Evolutionary conservation across 2,888 invertebrate genomes (phyloP).

Genomic region (Listrodromus nycthemerus): DNA sequence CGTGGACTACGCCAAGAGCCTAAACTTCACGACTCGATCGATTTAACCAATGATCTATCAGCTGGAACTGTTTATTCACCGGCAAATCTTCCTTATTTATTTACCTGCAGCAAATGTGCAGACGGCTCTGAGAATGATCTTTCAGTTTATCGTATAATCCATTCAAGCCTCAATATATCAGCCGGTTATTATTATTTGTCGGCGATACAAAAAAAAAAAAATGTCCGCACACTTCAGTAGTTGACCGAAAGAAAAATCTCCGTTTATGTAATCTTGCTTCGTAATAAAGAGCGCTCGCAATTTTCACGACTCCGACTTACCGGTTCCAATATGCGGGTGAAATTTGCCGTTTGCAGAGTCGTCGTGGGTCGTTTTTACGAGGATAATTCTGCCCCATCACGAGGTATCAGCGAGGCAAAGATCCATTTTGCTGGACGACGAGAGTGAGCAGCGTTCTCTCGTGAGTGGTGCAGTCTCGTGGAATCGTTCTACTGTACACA

Average conservation of each 20-base stretch:
- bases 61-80: background rate
- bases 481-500: conserved; percentile 21
- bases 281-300: conserved; percentile 26
- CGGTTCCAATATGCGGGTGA: conserved; percentile 41
- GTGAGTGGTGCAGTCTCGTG: conserved; percentile 21
- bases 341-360: conserved; percentile 34
- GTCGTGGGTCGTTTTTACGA: background rate
- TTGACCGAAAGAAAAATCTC: background rate
- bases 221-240: background rate
- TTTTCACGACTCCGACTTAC: conserved; percentile 38
- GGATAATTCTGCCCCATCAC: conserved; percentile 63
- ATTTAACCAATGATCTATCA: background rate
- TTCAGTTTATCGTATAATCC: no score
- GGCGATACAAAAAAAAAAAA: background rate
- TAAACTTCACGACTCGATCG: conserved; percentile 62
- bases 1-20: conserved; percentile 75
- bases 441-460: conserved; percentile 45
- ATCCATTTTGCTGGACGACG: conserved; percentile 79
- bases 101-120: no score
- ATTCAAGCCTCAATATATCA: background rate
- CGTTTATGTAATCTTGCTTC: background rate
- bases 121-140: no score
- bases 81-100: background rate
- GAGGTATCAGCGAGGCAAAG: conserved; percentile 80
- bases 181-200: background rate